Base-by-base conservation (phyloP, 1,140 invertebrate genomes). In the Brachionus plicatilis region DNA sequence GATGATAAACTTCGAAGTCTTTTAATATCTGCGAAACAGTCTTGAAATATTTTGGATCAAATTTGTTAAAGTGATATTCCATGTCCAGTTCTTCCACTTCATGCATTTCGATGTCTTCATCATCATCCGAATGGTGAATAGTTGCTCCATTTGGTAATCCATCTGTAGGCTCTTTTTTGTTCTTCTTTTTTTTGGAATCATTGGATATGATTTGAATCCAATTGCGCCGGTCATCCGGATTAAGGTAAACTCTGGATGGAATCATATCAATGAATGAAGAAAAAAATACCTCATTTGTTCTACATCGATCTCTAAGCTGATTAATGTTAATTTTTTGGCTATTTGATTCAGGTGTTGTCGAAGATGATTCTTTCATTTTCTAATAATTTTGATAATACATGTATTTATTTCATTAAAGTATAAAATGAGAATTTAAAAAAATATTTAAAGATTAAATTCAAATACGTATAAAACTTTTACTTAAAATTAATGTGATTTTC, bases 31-130 rank as follows among this genome's bases (percentile, higher is more conserved):
- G 50, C 1, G 79, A 65, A 0, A 82, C 79, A 24, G 79, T 60
- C n/a, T 82, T 82, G 27, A 82, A 82, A 68, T 24, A 82, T 41
- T 47, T 60, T 27, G 79, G 79, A 41, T 82, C 79, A 27, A 82
- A 82, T 82, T 65, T 82, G 27, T 82, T 60, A 12, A 45, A 47
- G 14, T 41, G 33, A 37, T 29, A 65, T 65, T 82, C 79, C n/a
- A 43, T 20, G 9, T 82, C 79, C 11, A 60, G 45, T n/a, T 82
- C 12, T 4, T 65, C 50, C 8, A 66, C 53, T 1, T 82, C 53
- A 45, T 41, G 50, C 37, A 45, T 43, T 65, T 82, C 79, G 12
- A 41, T 56, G 7, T 82, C 79, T 37, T 82, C 65, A 50, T 76
- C 72, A 17, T 60, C 33, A 41, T 82, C 53, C 17, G 79, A 66